phyloP scores from a whole-genome alignment of 2,888 invertebrate species.

The Ormyrus nitidulus region DNA sequence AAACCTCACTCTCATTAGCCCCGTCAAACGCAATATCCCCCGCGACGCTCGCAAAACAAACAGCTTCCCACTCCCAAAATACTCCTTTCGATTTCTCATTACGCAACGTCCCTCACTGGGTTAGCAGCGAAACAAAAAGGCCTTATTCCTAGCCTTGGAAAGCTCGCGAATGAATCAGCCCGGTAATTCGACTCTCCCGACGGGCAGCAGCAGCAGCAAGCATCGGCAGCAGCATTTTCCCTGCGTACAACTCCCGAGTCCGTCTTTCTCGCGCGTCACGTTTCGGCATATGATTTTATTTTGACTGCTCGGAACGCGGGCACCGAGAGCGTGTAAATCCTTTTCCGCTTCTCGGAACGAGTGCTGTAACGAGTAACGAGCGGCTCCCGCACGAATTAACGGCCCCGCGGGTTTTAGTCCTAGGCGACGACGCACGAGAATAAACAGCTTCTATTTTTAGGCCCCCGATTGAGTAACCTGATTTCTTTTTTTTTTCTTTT shows the following conservation, averaged over 20 bases:
- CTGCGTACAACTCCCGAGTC: too few relatives aligned
- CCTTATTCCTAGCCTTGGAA: slow-evolving; percentile 20
- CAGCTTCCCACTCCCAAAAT: too few relatives aligned
- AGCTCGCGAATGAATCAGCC: slow-evolving; percentile 32
- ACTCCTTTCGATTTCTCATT: too few relatives aligned
- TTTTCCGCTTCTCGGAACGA: neutral
- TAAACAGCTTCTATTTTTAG: slow-evolving; percentile 34
- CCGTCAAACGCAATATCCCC: too few relatives aligned
- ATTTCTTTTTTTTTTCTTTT: slow-evolving; percentile 8
- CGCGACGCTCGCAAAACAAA: too few relatives aligned
- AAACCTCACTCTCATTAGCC: too few relatives aligned
- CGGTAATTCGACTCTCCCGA: slow-evolving; percentile 31
- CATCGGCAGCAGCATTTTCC: neutral
- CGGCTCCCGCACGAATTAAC: neutral
- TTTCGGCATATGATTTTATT: slow-evolving; percentile 33
- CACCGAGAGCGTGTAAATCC: slow-evolving; percentile 12
- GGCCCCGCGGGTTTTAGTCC: too few relatives aligned
- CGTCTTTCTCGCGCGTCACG: neutral
- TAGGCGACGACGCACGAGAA: slow-evolving; percentile 7
- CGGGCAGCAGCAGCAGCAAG: neutral
- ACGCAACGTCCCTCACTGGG: neutral
- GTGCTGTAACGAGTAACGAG: neutral
- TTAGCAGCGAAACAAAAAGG: neutral
- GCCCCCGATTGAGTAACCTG: slow-evolving; percentile 14
- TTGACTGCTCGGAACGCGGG: slow-evolving; percentile 10